Conservation (phyloP, 2,888 invertebrate species). For the Drosophila maculinotata region DNA sequence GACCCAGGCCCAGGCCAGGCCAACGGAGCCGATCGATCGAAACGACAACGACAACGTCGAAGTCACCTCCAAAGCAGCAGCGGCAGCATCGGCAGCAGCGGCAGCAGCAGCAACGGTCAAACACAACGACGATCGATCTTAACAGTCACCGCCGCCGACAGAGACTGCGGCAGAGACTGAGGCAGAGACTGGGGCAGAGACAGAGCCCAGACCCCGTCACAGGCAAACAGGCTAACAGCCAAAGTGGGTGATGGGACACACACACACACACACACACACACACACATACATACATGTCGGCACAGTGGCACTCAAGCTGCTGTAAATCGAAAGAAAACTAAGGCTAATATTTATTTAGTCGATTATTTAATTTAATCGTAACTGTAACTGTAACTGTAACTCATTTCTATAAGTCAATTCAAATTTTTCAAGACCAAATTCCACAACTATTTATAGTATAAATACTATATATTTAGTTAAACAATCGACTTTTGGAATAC, state of each 20-base stretch:
- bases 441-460: no score
- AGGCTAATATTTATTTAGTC: neutral
- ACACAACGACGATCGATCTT: slow-evolving; percentile 75
- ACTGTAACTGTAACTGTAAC: no score
- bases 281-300: neutral
- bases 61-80: slow-evolving; percentile 58
- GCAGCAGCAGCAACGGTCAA: slow-evolving; percentile 47
- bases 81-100: slow-evolving; percentile 24
- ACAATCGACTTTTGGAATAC: no score
- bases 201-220: slow-evolving; percentile 36
- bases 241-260: slow-evolving; percentile 61
- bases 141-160: slow-evolving; percentile 57
- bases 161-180: slow-evolving; percentile 46
- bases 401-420: no score
- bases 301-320: slow-evolving; percentile 14
- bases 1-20: slow-evolving; percentile 40
- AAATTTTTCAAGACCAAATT: no score
- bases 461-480: no score
- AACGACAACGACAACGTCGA: slow-evolving; percentile 64
- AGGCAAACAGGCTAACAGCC: slow-evolving; percentile 29
- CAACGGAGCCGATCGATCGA: slow-evolving; percentile 69
- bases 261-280: slow-evolving; percentile 7
- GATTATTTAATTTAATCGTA: no score
- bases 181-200: slow-evolving; percentile 9
- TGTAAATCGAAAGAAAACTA: neutral